phyloP scores from a whole-genome alignment of 2,797 vertebrate genomes.

The Rhyacichthys aspro region DNA sequence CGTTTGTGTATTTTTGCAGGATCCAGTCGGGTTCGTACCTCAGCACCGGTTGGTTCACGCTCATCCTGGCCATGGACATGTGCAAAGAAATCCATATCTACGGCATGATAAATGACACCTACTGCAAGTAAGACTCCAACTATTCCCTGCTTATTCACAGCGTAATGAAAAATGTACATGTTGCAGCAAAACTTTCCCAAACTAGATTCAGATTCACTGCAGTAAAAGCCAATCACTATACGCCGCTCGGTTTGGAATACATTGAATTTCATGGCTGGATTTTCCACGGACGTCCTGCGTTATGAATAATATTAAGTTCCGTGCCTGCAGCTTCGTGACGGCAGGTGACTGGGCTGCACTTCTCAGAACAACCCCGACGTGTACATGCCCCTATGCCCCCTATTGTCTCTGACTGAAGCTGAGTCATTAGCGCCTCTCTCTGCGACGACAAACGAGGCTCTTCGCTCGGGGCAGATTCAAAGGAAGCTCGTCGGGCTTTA shows the following conservation, averaged over 20 bases:
- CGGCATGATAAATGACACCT: conserved; percentile 98
- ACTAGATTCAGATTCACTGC: conserved; percentile 43
- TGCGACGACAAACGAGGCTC: conserved; percentile 55
- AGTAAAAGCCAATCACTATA: conserved; percentile 15
- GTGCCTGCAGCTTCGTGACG: conserved; percentile 30
- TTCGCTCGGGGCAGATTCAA: conserved; percentile 23
- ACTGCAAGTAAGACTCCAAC: conserved; percentile 92
- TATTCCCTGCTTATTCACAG: neutral
- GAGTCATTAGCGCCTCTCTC: conserved; percentile 55
- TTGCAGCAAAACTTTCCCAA: conserved; percentile 23
- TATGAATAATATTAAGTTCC: conserved; percentile 52
- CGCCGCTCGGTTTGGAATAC: conserved; percentile 36
- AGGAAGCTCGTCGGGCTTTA: conserved; percentile 16
- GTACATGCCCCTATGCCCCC: conserved; percentile 2
- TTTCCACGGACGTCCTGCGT: conserved; percentile 55
- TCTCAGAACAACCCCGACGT: conserved; percentile 24
- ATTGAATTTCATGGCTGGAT: conserved; percentile 64
- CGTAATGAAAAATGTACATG: conserved; percentile 29
- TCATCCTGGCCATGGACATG: conserved; percentile 98
- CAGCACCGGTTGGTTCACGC: conserved; percentile 98
- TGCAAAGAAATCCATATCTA: conserved; percentile 96
- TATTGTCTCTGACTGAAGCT: conserved; percentile 32
- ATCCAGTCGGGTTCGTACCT: conserved; percentile 97
- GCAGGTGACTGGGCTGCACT: conserved; percentile 29
- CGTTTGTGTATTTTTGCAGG: conserved; percentile 79